Evolutionary conservation across 1,140 invertebrate species (phyloP).

Genomic region (Calycopis cecrops): DNA sequence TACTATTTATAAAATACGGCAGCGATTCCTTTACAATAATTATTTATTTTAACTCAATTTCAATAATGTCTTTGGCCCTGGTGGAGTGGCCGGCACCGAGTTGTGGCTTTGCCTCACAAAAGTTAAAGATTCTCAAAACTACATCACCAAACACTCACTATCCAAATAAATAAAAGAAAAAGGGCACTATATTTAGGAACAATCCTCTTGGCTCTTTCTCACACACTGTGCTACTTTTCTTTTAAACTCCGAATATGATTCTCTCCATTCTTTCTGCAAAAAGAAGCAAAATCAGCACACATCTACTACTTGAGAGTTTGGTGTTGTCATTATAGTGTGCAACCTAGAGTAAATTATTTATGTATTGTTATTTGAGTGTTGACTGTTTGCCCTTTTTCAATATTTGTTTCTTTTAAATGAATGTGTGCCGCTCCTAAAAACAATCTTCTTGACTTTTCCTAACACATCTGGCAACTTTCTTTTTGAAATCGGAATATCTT

Average conservation of each 20-base stretch:
- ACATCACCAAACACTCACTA: constrained; percentile 67
- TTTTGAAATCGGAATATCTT: constrained; percentile 95
- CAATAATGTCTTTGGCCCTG: constrained; percentile 69
- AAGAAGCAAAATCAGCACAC: constrained; percentile 69
- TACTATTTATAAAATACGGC: constrained; percentile 71
- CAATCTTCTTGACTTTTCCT: constrained; percentile 98
- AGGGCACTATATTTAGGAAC: constrained; percentile 81
- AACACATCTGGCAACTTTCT: constrained; percentile 96
- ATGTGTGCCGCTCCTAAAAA: constrained; percentile 78
- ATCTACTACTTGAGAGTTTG: constrained; percentile 41
- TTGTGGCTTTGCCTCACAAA: constrained; percentile 33
- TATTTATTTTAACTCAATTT: constrained; percentile 72
- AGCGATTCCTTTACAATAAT: constrained; percentile 70
- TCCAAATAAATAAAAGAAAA: constrained; percentile 68
- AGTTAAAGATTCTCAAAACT: constrained; percentile 43
- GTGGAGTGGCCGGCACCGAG: constrained; percentile 45
- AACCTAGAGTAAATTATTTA: constrained; percentile 43
- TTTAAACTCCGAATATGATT: constrained; percentile 98
- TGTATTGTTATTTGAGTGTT: constrained; percentile 40
- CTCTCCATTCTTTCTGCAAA: constrained; percentile 97
- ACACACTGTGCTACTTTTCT: constrained; percentile 98
- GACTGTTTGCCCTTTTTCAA: constrained; percentile 60
- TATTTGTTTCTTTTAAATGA: constrained; percentile 47
- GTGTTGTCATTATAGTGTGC: constrained; percentile 40
- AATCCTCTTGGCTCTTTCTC: constrained; percentile 98